A percentile compares a stretch with the other conserved stretches of the same genome.
Conservation (phyloP, 2,797 vertebrate genomes). For the Salmo trutta region DNA sequence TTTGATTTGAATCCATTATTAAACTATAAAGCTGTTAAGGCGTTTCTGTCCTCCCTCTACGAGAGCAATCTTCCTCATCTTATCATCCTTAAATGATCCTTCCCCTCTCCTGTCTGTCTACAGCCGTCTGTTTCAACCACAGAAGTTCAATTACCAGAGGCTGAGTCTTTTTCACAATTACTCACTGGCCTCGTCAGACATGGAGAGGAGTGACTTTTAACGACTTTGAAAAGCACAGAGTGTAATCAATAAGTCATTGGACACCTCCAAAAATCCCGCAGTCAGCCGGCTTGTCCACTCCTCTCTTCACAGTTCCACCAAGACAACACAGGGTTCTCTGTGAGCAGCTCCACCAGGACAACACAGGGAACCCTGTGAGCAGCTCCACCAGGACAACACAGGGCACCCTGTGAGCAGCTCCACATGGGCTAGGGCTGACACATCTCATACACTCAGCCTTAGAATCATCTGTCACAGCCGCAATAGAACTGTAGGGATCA, state of each 20-base stretch:
- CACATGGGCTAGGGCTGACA: not conserved
- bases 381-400: not conserved
- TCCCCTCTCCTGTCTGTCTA: conserved; percentile 26
- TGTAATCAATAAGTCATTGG: conserved; percentile 61
- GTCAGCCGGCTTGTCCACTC: conserved; percentile 1
- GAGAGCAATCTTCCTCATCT: not conserved
- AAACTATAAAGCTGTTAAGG: not conserved
- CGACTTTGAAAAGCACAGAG: conserved; percentile 51
- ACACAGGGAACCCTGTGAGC: too few species aligned
- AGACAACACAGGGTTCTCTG: not conserved
- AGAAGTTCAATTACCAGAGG: conserved; percentile 62
- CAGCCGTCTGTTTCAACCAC: conserved; percentile 48
- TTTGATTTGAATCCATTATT: too few species aligned
- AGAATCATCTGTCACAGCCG: conserved; percentile 10
- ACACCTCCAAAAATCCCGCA: conserved; percentile 38
- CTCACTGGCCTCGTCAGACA: conserved; percentile 51
- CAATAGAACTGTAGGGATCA: not conserved
- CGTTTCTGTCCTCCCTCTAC: not conserved
- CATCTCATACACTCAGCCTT: not conserved
- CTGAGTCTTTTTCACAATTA: conserved; percentile 54
- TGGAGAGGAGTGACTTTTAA: conserved; percentile 56
- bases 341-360: not conserved
- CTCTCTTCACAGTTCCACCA: not conserved
- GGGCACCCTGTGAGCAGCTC: not conserved
- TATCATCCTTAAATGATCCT: conserved; percentile 23